Base-by-base conservation (phyloP, 1,140 invertebrate species). In the Drosophila insularis region DNA sequence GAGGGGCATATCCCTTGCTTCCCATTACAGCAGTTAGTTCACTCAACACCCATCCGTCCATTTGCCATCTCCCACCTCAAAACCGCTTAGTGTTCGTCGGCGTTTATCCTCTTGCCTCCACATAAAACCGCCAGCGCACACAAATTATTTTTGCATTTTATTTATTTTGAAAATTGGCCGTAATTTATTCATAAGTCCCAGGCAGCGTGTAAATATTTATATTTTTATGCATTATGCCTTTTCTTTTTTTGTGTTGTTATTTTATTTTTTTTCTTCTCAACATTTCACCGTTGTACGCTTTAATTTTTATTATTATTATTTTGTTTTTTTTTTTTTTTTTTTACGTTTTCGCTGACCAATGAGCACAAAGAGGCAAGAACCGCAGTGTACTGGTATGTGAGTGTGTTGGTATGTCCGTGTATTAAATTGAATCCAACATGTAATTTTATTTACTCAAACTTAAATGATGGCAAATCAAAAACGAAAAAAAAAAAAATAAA, bases 71-170 rank as follows among this genome's bases (percentile, higher is more conserved):
- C 65, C 66, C 35, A 37, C 10, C 10, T 13, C 1, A 37, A 10
- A 50, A 50, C 43, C 43, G 43, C 17, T 37, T 37, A 37, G 10
- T 37, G 11, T 4, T 37, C 35, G 35, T 35, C 14, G 17, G 1
- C 14, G 43, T 46, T 46, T 46, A 46, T 46, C 43, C 43, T 46
- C 43, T 50, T 50, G 43, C 43, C 43, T 68, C 71, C 74, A 75
- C 72, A 81, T 4, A 37, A 37, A 81, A 81, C 79, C 80, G 65
- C 80, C 63, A 66, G 68, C 59, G 68, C 59, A 82, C 76, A 86
- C 78, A 86, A 81, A 86, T 86, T 86, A 87, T 81, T 87, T 86
- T 87, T 87, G 66, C 78, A 78, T 87, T 86, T 86, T 86, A 86
- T 86, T 86, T 86, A 86, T 86, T 86, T 86, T 86, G 81, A 86